Base-by-base conservation (phyloP, 2,888 invertebrate genomes). In the Drosophila parthenogenetica region DNA sequence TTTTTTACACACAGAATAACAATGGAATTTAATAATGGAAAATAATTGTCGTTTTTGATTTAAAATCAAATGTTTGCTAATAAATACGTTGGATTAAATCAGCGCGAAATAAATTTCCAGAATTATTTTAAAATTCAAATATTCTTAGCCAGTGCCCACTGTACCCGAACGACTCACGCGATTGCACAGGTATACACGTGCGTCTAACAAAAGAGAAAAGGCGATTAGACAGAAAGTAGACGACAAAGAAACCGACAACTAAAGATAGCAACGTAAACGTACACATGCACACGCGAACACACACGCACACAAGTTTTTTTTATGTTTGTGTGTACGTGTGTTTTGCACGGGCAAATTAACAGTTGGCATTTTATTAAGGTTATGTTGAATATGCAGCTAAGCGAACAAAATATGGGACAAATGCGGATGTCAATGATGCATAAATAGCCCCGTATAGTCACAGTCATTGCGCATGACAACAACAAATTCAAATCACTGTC, bases 401-500 rank as follows among this genome's bases (percentile, higher is more conserved):
- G 13, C 25, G 14, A 5, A 25, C 22, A 35, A 49, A 68, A 73
- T 65, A 51, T 85, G 42, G 79, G 67, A 59, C 81, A 82, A 60
- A 49, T 63, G 51, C 49, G 13, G 29, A 11, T 19, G 22, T 40
- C 53, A 50, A 43, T 32, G 40, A 59, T 29, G 53, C 39, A 59
- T 69, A 69, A 66, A 40, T 54, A 63, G 49, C 35, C 11, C 3
- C 62, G 67, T 37, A 37, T 45, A 29, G 45, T 17, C 43, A 10
- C 42, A 22, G 22, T 35, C 50, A 74, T 13, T 73, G 81, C 81
- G 81, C 81, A 82, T 72, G 88, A 63, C 71, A 57, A 59, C 11
- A 50, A 59, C 3, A 8, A 29, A 29, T 43, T 49, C 14, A 5
- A 49, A 62, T 64, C 73, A 67, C 64, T 68, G 81, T 69, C 82